Conservation (phyloP, 2,113 vertebrate genomes). For the Natator depressus region DNA sequence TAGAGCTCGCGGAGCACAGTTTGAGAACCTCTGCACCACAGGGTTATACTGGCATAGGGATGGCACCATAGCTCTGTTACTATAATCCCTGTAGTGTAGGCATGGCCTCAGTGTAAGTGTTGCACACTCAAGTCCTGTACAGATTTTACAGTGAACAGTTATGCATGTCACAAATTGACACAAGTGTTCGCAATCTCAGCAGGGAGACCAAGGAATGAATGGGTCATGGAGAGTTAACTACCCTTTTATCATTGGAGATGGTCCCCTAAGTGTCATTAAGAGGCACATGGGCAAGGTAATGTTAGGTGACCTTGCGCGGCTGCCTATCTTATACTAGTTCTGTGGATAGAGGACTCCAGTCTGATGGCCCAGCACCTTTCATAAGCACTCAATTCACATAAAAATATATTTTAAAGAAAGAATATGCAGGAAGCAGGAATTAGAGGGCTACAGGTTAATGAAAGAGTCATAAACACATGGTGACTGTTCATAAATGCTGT, state of each 20-base stretch:
- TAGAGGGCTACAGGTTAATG: background rate
- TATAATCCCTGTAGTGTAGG: background rate
- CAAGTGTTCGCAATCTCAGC: background rate
- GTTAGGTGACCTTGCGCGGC: background rate
- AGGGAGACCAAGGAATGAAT: background rate
- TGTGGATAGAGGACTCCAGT: background rate
- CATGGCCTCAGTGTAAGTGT: background rate
- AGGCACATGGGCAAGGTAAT: background rate
- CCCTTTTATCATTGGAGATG: background rate
- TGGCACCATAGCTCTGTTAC: background rate
- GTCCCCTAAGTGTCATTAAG: background rate
- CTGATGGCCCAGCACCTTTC: accelerated
- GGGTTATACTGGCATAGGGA: background rate
- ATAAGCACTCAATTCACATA: background rate
- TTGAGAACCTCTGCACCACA: background rate
- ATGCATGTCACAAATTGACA: background rate
- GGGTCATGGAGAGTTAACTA: background rate
- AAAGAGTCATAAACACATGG: background rate
- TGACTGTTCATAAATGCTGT: background rate
- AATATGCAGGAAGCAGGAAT: accelerated
- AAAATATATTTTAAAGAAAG: background rate
- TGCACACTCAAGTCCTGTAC: background rate
- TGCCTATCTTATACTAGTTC: background rate
- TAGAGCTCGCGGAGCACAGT: too few relatives aligned
- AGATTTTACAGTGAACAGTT: background rate